phyloP scores from a whole-genome alignment of 2,797 vertebrate genomes.

The Taenioides sp. region DNA sequence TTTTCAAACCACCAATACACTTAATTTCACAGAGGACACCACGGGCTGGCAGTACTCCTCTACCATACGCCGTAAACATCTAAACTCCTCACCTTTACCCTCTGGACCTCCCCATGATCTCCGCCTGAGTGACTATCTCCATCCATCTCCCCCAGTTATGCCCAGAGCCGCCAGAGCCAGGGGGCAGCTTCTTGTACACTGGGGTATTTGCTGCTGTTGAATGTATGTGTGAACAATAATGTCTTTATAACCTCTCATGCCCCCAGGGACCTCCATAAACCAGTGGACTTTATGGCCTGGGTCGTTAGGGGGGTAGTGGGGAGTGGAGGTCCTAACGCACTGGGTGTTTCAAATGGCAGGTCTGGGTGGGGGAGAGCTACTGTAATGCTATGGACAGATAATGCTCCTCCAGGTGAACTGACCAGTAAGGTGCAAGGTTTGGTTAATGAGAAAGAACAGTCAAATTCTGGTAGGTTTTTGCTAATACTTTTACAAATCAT shows the following conservation, averaged over 20 bases:
- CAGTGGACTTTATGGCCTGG: background rate
- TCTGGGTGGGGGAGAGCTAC: background rate
- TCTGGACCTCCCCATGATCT: background rate
- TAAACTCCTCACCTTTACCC: background rate
- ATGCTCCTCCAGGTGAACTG: background rate
- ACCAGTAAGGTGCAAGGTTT: background rate
- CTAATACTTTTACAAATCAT: too few species aligned
- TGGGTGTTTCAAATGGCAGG: slow-evolving; percentile 1
- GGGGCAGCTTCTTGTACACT: background rate
- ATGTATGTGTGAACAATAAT: slow-evolving; percentile 7
- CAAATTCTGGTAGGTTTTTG: too few species aligned
- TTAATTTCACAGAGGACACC: background rate
- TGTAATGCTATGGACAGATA: background rate
- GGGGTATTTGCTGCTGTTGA: background rate
- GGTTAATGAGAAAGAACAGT: too few species aligned
- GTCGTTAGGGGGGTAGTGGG: slow-evolving; percentile 4
- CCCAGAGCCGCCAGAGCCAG: background rate
- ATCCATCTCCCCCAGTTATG: background rate
- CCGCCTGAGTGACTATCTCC: background rate
- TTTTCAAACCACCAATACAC: too few species aligned
- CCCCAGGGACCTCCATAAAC: slow-evolving; percentile 1
- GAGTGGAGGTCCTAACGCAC: background rate
- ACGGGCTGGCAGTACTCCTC: background rate
- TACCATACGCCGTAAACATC: background rate
- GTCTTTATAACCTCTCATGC: background rate